Evolutionary conservation across 1,140 invertebrate genomes (phyloP).

Genomic region (Calycopis cecrops): DNA sequence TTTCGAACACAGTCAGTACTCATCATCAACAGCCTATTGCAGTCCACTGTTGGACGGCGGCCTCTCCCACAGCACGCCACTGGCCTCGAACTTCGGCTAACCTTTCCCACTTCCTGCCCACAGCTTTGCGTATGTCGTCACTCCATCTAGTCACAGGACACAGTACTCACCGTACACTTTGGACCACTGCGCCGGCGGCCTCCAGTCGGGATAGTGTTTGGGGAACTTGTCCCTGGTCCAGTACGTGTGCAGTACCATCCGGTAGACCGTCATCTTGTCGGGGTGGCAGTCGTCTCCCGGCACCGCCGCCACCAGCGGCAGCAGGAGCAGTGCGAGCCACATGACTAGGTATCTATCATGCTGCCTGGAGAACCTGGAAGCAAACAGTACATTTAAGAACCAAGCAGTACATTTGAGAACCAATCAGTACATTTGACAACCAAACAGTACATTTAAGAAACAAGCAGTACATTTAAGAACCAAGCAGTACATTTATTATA

Average conservation of each 20-base stretch:
- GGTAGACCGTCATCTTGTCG: constrained; percentile 85
- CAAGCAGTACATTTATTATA: no score
- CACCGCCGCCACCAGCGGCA: constrained; percentile 39
- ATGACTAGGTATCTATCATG: constrained; percentile 41
- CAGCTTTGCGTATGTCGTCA: no score
- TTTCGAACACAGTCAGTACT: no score
- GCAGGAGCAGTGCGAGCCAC: constrained; percentile 40
- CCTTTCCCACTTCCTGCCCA: no score
- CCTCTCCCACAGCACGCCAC: no score
- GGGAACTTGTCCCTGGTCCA: constrained; percentile 93
- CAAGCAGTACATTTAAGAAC: no score
- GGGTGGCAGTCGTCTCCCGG: constrained; percentile 64
- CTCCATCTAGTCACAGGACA: no score
- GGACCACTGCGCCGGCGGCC: constrained; percentile 93
- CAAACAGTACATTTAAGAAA: no score
- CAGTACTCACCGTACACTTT: constrained; percentile 88
- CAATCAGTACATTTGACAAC: no score
- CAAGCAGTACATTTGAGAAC: not conserved
- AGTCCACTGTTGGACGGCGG: no score
- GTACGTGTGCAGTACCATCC: constrained; percentile 89
- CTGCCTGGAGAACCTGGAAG: constrained; percentile 41
- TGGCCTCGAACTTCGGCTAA: no score
- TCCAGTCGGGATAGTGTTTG: constrained; percentile 93
- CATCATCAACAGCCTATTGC: no score
- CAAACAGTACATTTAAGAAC: constrained; percentile 6